A percentile compares a stretch with the other conserved stretches of the same genome.
phyloP scores from a whole-genome alignment of 2,113 vertebrate species.

The Oncorhynchus gorbuscha region DNA sequence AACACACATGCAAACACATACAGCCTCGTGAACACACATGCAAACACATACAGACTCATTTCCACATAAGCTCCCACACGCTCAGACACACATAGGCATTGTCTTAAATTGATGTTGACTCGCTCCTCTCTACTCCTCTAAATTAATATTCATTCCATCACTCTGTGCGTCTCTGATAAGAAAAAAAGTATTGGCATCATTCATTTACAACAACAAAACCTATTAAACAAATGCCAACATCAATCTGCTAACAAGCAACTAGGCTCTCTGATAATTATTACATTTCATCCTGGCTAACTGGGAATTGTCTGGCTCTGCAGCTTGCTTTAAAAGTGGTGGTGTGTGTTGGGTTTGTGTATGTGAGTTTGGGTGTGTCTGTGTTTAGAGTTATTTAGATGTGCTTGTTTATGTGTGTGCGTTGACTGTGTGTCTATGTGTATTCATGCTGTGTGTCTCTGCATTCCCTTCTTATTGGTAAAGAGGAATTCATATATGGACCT shows the following conservation, averaged over 20 bases:
- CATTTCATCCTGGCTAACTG: constrained; percentile 3
- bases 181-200: constrained; percentile 21
- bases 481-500: constrained; percentile 29
- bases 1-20: not conserved
- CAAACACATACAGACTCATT: not conserved
- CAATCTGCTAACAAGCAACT: constrained; percentile 25
- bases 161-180: constrained; percentile 38
- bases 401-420: not conserved
- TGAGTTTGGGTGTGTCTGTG: constrained; percentile 19
- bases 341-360: not conserved
- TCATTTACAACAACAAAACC: constrained; percentile 18
- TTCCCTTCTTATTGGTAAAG: constrained; percentile 47
- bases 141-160: constrained; percentile 19
- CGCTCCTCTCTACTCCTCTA: not conserved
- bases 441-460: constrained; percentile 40
- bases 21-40: not conserved
- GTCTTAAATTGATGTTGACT: too few species aligned
- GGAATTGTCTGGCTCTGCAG: constrained; percentile 13
- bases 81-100: constrained; percentile 1
- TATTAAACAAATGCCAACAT: constrained; percentile 19
- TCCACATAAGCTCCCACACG: not conserved
- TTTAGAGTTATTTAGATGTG: not conserved
- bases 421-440: constrained; percentile 39
- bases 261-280: constrained; percentile 18
- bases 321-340: not conserved